A percentile compares a stretch with the other conserved stretches of the same genome.
Evolutionary conservation across 2,888 invertebrate genomes (phyloP).

Genomic region (Abrostola tripartita): DNA sequence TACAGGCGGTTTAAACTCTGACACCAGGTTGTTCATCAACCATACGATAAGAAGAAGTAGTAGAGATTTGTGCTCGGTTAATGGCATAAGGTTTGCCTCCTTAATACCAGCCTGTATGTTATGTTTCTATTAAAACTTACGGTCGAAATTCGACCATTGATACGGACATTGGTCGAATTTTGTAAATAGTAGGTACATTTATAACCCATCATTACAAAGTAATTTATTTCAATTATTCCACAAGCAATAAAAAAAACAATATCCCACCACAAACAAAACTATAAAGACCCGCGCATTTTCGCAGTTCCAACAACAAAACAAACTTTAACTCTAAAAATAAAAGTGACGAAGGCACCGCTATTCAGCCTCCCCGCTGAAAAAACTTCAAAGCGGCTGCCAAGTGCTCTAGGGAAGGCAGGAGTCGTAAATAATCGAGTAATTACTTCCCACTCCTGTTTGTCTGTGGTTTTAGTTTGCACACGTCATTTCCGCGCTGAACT

Average conservation of each 20-base stretch:
- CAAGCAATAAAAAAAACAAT: background rate
- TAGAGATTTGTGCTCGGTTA: no score
- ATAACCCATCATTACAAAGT: no score
- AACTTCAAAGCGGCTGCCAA: conserved; percentile 44
- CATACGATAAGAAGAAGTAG: no score
- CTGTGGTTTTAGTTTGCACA: conserved; percentile 48
- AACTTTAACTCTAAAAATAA: conserved; percentile 23
- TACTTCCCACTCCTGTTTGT: conserved; percentile 44
- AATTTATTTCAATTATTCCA: no score
- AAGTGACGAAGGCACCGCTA: conserved; percentile 26
- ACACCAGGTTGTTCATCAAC: no score
- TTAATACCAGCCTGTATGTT: no score
- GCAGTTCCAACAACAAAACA: background rate
- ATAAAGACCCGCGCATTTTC: conserved; percentile 15
- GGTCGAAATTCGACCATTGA: no score
- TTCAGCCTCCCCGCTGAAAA: conserved; percentile 46
- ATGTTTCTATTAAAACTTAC: no score
- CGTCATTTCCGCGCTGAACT: conserved; percentile 46
- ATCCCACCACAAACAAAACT: background rate
- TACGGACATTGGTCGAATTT: no score
- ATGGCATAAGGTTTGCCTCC: no score
- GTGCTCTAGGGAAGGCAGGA: conserved; percentile 39
- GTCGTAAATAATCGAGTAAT: conserved; percentile 52
- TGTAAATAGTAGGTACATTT: no score
- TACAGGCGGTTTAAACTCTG: no score